Evolutionary conservation across 35 echinoderm and acorn worm genomes (phyloP), one percentile per base, ranked within the genome.

Genomic region (Lytechinus variegatus): DNA sequence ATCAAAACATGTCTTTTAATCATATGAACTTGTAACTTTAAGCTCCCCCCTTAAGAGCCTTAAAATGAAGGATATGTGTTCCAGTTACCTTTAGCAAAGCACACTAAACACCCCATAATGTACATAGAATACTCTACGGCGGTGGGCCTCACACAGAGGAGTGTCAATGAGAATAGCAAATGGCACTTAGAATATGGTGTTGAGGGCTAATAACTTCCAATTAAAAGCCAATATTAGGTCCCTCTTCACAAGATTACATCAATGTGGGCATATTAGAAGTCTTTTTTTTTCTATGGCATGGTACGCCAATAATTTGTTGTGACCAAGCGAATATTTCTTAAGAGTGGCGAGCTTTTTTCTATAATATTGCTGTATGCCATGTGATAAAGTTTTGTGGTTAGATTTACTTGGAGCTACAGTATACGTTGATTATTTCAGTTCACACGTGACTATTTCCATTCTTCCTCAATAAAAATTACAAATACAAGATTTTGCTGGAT

Each of bases 141-240:
- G 66, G 66, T 16, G 14, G 19, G 21, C 21, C n/a, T 3, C 66
- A 79, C 16, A 79, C 5, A 24, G 66, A 44, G 2, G 33, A n/a
- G 66, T 79, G 66, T 79, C 16, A 6, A 79, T 79, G 66, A 21
- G 66, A 24, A 79, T 79, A 24, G 66, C 66, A 79, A 79, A 79
- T 79, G 66, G 6, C 21, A 79, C 66, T 79, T 79, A 79, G 66
- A 44, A 44, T 79, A 79, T 16, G 19, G 66, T 79, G 66, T 79
- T 79, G 66, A 79, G 21, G 66, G 66, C 66, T 79, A 79, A 79
- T 79, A 79, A 79, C 66, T 79, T 24, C 66, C 66, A 79, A 79
- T 79, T 79, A 79, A 79, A 79, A 79, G 66, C 66, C 66, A 79
- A 79, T 79, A 79, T 79, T 79, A 79, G 16, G 14, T 79, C 66